These are phyloP conservation scores for Xanthorhoe designata DNA, from an alignment of 2,888 invertebrate species.

Conservation along the genomic window DNA sequence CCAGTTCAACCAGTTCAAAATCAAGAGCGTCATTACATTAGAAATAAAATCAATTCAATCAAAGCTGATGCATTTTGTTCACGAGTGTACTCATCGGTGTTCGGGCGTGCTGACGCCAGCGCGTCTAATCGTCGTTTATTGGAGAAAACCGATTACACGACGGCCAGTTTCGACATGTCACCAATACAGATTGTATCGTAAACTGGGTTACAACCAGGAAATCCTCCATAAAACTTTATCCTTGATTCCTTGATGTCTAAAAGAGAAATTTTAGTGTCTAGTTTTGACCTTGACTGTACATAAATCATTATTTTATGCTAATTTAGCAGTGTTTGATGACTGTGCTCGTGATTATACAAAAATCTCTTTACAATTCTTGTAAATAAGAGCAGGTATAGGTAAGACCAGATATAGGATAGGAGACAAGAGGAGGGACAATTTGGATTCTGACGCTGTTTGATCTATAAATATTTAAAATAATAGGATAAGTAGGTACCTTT, in stretches of 20 bases:
- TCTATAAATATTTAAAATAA: too few species aligned
- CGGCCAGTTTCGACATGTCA: slow-evolving; percentile 81
- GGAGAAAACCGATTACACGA: slow-evolving; percentile 84
- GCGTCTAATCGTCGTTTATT: slow-evolving; percentile 85
- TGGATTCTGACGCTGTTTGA: too few species aligned
- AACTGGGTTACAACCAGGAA: slow-evolving; percentile 9
- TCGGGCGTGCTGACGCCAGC: slow-evolving; percentile 81
- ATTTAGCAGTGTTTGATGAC: too few species aligned
- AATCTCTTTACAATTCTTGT: neutral
- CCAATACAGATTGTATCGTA: slow-evolving; percentile 48
- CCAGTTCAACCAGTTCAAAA: too few species aligned
- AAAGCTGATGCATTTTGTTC: slow-evolving; percentile 38
- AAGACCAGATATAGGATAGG: too few species aligned
- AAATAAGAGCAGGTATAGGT: neutral
- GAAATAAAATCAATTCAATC: neutral
- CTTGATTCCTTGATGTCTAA: neutral
- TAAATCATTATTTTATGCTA: neutral
- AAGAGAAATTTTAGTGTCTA: neutral
- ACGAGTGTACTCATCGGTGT: slow-evolving; percentile 63
- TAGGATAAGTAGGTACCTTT: too few species aligned
- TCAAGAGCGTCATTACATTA: too few species aligned
- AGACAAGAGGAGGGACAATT: too few species aligned
- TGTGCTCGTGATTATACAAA: neutral
- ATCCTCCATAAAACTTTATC: neutral
- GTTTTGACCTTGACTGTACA: neutral